Percentiles rank a stretch among this genome's conserved stretches.
Conservation (phyloP, 2,113 vertebrate genomes). For the Telmatochromis bifrenatus region DNA sequence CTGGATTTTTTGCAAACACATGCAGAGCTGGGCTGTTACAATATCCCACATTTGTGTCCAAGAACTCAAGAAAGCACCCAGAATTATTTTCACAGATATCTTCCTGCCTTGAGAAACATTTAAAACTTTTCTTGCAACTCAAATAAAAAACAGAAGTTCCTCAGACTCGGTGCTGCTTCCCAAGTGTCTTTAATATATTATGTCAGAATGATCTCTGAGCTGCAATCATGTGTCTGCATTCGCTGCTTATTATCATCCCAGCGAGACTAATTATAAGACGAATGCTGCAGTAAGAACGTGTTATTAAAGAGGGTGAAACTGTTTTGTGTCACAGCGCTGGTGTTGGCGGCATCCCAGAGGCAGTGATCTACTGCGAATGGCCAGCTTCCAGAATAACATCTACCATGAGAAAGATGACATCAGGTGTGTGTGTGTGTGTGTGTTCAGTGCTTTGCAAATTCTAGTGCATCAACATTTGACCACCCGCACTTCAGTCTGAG, state of each 20-base stretch:
- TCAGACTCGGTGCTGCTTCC: not conserved
- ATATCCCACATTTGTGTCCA: not conserved
- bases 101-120: too few species aligned
- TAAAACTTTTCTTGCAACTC: not conserved
- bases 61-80: not conserved
- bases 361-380: slow-evolving; percentile 82
- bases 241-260: not conserved
- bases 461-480: not conserved
- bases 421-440: slow-evolving; percentile 53
- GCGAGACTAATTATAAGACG: not conserved
- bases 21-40: not conserved
- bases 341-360: slow-evolving; percentile 85
- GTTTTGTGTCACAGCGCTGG: slow-evolving; percentile 73
- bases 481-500: not conserved
- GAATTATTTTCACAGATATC: fast-evolving
- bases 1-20: fast-evolving
- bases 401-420: slow-evolving; percentile 88
- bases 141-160: not conserved
- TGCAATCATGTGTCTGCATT: not conserved
- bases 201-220: not conserved
- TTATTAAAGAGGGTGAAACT: not conserved
- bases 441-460: not conserved
- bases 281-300: not conserved
- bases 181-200: too few species aligned
- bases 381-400: slow-evolving; percentile 83